Conservation (phyloP, 2,888 invertebrate species). For the Barypeithes pellucidus region DNA sequence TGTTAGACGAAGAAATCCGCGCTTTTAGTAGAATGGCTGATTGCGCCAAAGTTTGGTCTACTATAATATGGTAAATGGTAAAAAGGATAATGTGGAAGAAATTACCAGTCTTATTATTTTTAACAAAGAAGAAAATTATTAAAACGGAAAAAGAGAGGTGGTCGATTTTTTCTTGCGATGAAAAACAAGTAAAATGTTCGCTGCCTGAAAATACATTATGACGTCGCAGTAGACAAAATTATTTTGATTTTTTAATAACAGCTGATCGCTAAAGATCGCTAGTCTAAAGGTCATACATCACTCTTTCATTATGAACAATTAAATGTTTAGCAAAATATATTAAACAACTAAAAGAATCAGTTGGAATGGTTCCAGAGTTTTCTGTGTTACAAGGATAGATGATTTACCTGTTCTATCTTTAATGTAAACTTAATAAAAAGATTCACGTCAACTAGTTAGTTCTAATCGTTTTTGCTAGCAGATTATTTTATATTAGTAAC, state of each 20-base stretch:
- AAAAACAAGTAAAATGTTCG: no score
- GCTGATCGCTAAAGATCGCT: no score
- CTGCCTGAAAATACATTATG: no score
- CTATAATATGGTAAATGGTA: neutral
- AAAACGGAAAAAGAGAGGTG: no score
- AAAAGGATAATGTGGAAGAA: no score
- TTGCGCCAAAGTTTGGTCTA: slow-evolving; percentile 1
- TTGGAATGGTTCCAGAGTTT: neutral
- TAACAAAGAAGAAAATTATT: no score
- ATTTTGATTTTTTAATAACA: no score
- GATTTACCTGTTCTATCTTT: neutral
- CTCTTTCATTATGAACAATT: neutral
- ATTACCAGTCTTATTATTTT: no score
- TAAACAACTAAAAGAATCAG: neutral
- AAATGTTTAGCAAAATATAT: neutral
- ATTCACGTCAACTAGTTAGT: neutral
- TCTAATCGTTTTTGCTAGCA: no score
- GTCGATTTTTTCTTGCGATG: no score
- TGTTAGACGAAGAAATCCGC: slow-evolving; percentile 26
- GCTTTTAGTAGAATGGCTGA: slow-evolving; percentile 20
- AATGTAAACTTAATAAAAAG: slow-evolving; percentile 1
- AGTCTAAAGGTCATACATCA: no score
- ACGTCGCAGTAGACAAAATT: no score
- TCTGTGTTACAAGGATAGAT: neutral
- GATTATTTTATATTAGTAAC: neutral